Evolutionary conservation across 2,113 vertebrate genomes (phyloP), one percentile per base, ranked within the genome.

Genomic region (Myxocyprinus asiaticus): DNA sequence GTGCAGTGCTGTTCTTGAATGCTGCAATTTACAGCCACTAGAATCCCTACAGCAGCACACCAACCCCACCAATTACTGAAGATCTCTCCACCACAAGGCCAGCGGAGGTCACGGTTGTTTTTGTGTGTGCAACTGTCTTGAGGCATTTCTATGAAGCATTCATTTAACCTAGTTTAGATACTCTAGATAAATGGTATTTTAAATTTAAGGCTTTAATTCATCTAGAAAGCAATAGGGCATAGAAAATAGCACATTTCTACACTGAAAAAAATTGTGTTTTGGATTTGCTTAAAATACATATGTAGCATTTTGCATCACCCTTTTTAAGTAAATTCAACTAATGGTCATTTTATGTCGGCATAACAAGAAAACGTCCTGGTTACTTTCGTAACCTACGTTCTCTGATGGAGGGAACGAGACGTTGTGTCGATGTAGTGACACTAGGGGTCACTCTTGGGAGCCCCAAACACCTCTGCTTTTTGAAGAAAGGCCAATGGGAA

Each of bases 41-140:
- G 22, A 33, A 33, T 11, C 43, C 77, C 22, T 44, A 44, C 9
- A 51, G 72, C 62, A 48, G n/a, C 33, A 44, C 15, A 81, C 17
- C 47, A 78, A 51, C 61, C 22, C 33, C 9, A 43, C 53, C 79
- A 81, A 78, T 74, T 63, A 82, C 22, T 33, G 22, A 33, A 33
- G 1, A n/a, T 33, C 47, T 69, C 33, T 64, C 9, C 68, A n/a
- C 50, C 10, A 7, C 44, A 15, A 44, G 69, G 56, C 62, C 63
- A 55, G 43, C 12, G 43, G 4, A 14, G 78, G 65, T 59, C 42
- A 51, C 4, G 68, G 43, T 0, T 70, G 42, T 59, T 53, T 33
- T 33, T 33, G 22, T 70, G 47, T 63, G 63, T 43, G 78, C 17
- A 4, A 15, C 22, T 33, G 22, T 33, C 22, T 33, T 33, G 22